Conservation (phyloP, 1,140 invertebrate genomes). For the Bombus soroeensis region DNA sequence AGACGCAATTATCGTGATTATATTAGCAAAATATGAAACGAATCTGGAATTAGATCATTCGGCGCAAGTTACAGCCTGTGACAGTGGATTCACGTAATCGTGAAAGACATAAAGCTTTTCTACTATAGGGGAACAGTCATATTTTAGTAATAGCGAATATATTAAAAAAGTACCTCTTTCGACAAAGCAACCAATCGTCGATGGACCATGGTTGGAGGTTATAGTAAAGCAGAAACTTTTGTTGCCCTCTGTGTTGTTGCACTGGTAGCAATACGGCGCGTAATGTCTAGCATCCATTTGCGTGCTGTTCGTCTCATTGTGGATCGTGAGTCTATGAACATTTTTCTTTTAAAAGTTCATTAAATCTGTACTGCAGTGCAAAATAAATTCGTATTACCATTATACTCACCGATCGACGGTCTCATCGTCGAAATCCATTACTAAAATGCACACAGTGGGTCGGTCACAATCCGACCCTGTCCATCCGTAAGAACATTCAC, state of each 20-base stretch:
- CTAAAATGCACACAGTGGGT: constrained; percentile 34
- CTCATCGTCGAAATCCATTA: not conserved
- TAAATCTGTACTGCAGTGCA: not conserved
- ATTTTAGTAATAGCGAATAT: not conserved
- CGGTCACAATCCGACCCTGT: constrained; percentile 56
- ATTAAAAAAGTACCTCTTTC: constrained; percentile 33
- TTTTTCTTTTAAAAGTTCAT: not conserved
- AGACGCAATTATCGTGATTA: too few species aligned
- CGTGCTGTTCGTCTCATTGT: constrained; percentile 31
- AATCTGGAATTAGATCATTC: too few species aligned
- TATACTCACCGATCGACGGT: constrained; percentile 30
- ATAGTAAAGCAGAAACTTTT: constrained; percentile 32
- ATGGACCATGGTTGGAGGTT: not conserved
- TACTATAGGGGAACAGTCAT: not conserved
- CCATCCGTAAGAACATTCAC: constrained; percentile 65
- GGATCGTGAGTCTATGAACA: constrained; percentile 28
- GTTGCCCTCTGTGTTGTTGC: not conserved
- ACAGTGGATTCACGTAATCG: not conserved
- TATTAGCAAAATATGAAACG: too few species aligned
- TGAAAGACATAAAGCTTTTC: not conserved
- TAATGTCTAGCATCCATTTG: not conserved
- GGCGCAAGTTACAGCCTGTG: not conserved
- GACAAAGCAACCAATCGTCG: constrained; percentile 51
- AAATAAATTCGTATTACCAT: not conserved
- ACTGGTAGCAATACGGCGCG: constrained; percentile 29